Base-by-base conservation (phyloP, 2,797 vertebrate genomes). In the Tenualosa thibaudeaui region DNA sequence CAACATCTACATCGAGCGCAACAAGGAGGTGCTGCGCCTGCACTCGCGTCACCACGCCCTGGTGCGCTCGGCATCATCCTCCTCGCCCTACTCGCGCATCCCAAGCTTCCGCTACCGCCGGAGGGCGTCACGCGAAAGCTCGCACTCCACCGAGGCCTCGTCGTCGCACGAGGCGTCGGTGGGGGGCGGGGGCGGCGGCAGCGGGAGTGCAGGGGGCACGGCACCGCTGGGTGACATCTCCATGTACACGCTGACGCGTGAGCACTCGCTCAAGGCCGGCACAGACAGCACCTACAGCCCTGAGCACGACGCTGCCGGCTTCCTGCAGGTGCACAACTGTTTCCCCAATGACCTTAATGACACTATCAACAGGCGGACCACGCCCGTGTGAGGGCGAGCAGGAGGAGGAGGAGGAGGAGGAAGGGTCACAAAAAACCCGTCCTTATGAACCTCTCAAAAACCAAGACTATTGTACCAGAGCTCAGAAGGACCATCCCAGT, bases 1-100 rank as follows among this genome's bases (percentile, higher is more conserved):
- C 89, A 99, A 98, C 95, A 99, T 99, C 94, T 99, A 98, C 94
- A 99, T 99, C 2, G 98, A 99, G 93, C 98, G 94, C 89, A 99
- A 98, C 92, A 99, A 99, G 88, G 98, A 98, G 91, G 90, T 97
- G 84, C 40, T 78, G 13, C 96, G 97, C 84, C 97, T 96, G 94
- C 96, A 95, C 93, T 96, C 96, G 0, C 96, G 93, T 6, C 95
- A 97, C 3, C 95, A 97, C 2, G 97, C 98, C 89, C 98, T 99
- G 90, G 96, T 98, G 84, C 97, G 96, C 88, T 96, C 97, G 1
- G 93, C 98, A 85, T 97, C 97, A 2, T 98, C 98, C 53, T 95
- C 96, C 3, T 96, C 96, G 0, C 98, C 98, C 0, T 99, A 99
- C n/a, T 97, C 98, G 9, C 96, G 98, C 93, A 99, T 99, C 95